Conservation (phyloP, 1,140 invertebrate genomes). For the Wasmannia auropunctata region DNA sequence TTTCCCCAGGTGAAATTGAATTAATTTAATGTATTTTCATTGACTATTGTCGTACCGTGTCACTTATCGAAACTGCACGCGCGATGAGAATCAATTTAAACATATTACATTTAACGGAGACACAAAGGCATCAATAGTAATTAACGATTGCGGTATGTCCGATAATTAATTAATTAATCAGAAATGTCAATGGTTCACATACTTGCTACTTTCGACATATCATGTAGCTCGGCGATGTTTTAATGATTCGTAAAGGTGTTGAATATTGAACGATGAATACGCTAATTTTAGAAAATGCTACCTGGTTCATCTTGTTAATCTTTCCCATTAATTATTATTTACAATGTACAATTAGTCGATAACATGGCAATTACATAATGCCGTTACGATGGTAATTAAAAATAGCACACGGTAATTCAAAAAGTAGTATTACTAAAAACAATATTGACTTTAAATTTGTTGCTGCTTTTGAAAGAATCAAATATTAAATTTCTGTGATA, state of each 20-base stretch:
- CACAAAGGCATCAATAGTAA: not conserved
- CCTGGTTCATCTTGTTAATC: not conserved
- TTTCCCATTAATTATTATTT: not conserved
- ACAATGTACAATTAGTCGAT: not conserved
- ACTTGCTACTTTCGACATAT: not conserved
- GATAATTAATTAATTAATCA: slow-evolving; percentile 35
- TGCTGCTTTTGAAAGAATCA: not conserved
- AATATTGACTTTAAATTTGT: not conserved
- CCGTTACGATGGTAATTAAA: not conserved
- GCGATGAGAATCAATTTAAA: not conserved
- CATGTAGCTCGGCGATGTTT: not conserved
- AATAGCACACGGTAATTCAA: not conserved
- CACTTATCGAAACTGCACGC: not conserved
- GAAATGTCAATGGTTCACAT: slow-evolving; percentile 13
- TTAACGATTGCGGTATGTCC: slow-evolving; percentile 1
- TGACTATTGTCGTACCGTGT: not conserved
- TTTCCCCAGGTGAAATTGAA: not conserved
- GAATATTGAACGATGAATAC: not conserved
- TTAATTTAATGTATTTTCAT: slow-evolving; percentile 9
- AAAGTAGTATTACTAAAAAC: not conserved
- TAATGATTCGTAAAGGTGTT: not conserved
- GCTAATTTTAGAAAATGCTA: not conserved
- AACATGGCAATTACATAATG: not conserved
- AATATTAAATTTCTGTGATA: not conserved
- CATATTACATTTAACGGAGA: slow-evolving; percentile 5